These are phyloP conservation scores for Lamprotornis superbus DNA, from an alignment of 2,113 vertebrate genomes.

Conservation along the genomic window DNA sequence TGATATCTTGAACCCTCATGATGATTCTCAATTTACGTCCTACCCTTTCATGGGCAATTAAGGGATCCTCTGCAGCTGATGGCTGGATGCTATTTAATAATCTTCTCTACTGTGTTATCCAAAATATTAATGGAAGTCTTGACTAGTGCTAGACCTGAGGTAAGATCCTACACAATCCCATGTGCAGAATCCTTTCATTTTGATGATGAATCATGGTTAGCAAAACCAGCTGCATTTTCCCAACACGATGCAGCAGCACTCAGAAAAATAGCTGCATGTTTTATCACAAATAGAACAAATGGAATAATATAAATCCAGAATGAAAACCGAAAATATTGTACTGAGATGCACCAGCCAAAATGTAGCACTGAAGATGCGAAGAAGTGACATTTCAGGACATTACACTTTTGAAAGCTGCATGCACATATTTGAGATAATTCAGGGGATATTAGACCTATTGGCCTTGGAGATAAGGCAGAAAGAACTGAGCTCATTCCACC, in stretches of 20 bases:
- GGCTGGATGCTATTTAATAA: not conserved
- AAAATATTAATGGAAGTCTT: not conserved
- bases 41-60: not conserved
- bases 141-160: not conserved
- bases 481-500: not conserved
- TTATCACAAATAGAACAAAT: not conserved
- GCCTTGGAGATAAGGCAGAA: not conserved
- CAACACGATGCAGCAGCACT: not conserved
- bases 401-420: not conserved
- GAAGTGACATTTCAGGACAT: not conserved
- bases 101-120: not conserved
- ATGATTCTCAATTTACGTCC: not conserved
- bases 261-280: not conserved
- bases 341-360: not conserved
- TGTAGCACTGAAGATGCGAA: not conserved
- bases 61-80: not conserved
- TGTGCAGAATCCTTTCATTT: not conserved
- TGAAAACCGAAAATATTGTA: not conserved
- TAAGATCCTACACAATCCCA: not conserved
- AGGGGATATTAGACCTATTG: not conserved
- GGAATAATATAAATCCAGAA: not conserved
- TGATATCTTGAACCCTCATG: not conserved
- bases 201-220: not conserved
- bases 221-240: not conserved
- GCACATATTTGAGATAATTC: not conserved